A percentile compares a stretch with the other conserved stretches of the same genome.
phyloP scores from a whole-genome alignment of 2,113 vertebrate genomes.

The Laticauda laticaudata region DNA sequence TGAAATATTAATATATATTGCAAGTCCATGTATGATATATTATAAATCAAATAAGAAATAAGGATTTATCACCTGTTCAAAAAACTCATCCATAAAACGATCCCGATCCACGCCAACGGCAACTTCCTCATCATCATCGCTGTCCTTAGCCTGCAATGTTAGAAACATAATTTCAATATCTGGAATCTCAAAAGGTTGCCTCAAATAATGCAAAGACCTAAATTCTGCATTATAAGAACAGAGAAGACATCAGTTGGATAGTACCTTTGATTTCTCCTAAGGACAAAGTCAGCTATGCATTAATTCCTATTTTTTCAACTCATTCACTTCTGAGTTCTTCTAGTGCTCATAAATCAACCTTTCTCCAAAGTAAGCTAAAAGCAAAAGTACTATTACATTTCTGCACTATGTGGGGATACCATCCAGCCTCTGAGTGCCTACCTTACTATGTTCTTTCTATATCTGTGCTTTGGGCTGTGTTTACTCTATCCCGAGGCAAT shows the following conservation, averaged over 20 bases:
- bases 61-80: constrained; percentile 67
- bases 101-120: constrained; percentile 72
- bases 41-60: neutral
- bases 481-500: neutral
- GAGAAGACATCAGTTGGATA: neutral
- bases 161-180: neutral
- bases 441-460: neutral
- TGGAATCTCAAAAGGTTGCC: neutral
- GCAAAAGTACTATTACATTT: neutral
- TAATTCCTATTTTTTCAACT: neutral
- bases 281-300: neutral
- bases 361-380: neutral
- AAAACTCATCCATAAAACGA: constrained; percentile 77
- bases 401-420: neutral
- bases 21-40: neutral
- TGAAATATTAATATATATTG: neutral
- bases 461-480: neutral
- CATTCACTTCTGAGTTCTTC: neutral
- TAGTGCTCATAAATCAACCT: neutral
- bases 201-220: neutral
- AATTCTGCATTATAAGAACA: neutral
- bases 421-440: neutral
- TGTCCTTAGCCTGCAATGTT: constrained; percentile 71
- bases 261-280: neutral
- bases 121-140: constrained; percentile 74